Conservation (phyloP, 2,113 vertebrate genomes). For the Ailuropoda melanoleuca region DNA sequence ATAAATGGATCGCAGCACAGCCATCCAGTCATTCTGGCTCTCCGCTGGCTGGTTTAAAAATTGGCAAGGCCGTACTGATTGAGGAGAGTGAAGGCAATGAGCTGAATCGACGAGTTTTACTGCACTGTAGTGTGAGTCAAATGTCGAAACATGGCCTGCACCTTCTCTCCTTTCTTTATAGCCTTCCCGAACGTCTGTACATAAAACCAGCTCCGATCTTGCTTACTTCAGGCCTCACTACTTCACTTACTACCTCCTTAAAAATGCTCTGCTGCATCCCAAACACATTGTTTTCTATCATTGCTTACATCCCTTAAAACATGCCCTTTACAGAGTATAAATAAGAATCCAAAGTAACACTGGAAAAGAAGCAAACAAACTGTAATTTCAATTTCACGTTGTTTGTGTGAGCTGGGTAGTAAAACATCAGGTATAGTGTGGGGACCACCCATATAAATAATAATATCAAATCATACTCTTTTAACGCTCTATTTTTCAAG, state of each 20-base stretch:
- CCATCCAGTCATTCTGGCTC: neutral
- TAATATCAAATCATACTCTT: neutral
- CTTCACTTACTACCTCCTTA: neutral
- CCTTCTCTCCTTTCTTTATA: neutral
- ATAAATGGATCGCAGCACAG: neutral
- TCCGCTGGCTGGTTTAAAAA: constrained; percentile 41
- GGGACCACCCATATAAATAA: neutral
- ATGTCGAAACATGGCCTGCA: neutral
- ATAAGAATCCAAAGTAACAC: neutral
- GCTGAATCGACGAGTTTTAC: neutral
- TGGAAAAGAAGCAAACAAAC: neutral
- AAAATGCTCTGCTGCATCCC: neutral
- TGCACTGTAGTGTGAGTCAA: neutral
- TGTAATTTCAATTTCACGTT: neutral
- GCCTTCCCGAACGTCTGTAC: neutral
- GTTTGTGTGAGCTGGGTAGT: neutral
- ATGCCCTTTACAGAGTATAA: neutral
- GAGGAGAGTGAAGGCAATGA: constrained; percentile 29
- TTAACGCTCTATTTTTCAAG: neutral
- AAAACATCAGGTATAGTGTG: neutral
- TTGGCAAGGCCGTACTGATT: neutral
- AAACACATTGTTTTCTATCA: neutral
- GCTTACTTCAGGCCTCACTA: neutral
- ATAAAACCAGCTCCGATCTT: neutral
- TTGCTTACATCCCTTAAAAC: neutral